phyloP scores from a whole-genome alignment of 2,113 vertebrate species.

The Origma solitaria region DNA sequence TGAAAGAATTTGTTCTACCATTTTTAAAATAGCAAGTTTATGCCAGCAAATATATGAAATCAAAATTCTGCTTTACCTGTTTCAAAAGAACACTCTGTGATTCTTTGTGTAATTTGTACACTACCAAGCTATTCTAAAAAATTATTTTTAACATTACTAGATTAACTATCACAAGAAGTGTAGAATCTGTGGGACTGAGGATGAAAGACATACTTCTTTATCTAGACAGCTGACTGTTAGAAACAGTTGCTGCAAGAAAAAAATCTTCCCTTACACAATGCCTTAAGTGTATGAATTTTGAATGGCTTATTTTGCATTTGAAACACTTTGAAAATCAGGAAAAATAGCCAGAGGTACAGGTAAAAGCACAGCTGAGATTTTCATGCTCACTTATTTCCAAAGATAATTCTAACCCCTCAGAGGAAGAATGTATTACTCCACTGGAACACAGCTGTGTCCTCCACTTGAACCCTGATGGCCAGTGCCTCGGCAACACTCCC shows the following conservation, averaged over 20 bases:
- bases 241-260: neutral
- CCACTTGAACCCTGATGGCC: neutral
- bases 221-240: neutral
- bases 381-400: neutral
- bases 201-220: neutral
- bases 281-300: neutral
- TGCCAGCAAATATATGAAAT: neutral
- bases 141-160: neutral
- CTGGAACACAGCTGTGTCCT: neutral
- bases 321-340: neutral
- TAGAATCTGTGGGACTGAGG: neutral
- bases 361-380: neutral
- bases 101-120: neutral
- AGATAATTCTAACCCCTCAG: neutral
- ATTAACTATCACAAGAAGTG: neutral
- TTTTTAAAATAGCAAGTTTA: neutral
- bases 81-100: neutral
- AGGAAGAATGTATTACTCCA: neutral
- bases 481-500: neutral
- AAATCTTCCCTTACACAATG: neutral
- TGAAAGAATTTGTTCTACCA: neutral
- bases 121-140: neutral
- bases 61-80: neutral
- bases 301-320: neutral
- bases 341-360: neutral